Base-by-base conservation (phyloP, 2,888 invertebrate genomes). In the Perizoma affinitatum region DNA sequence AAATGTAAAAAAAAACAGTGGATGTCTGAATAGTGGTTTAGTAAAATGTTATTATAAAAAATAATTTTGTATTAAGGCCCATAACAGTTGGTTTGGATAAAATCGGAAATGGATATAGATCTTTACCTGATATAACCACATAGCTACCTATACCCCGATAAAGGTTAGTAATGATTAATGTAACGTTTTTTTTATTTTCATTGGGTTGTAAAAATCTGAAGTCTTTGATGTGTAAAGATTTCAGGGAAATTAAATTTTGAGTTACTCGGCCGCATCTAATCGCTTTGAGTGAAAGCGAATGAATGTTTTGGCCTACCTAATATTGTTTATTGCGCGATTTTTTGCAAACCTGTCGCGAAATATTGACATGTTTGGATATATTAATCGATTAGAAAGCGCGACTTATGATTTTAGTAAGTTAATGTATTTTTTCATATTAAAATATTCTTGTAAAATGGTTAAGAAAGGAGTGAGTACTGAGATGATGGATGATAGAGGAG, bases 231-330 rank as follows among this genome's bases (percentile, higher is more conserved):
- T 61, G 52, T 49, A 50, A 61, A 52, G 44, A 36, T 60, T 63
- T 60, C 54, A 64, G 58, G 43, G 42, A 56, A 62, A 66, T 57
- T 61, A 46, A 54, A 59, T 57, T 58, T 38, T 57, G 58, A 49
- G 47, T 64, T 63, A 53, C 49, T 59, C 57, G 61, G 36, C 54
- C 61, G 66, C 44, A 50, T 52, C 62, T 63, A 66, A 63, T 66
- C 48, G 61, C 48, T 40, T 22, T 46, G 35, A 66, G 68, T 60
- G 68, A 68, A 68, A 68, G 66, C 61, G 45, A 50, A 46, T 46
- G 48, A 36, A 46, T 49, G 50, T 64, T 67, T 63, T 63, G 38
- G 43, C 54, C 22, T 11, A 56, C 54, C 22, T 11, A 56, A 54
- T 59, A 57, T 60, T 48, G 50, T 58, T 33, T 54, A 40, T 54